These are phyloP conservation scores for Semibalanus balanoides DNA, from an alignment of 1,140 invertebrate species.

Conservation along the genomic window DNA sequence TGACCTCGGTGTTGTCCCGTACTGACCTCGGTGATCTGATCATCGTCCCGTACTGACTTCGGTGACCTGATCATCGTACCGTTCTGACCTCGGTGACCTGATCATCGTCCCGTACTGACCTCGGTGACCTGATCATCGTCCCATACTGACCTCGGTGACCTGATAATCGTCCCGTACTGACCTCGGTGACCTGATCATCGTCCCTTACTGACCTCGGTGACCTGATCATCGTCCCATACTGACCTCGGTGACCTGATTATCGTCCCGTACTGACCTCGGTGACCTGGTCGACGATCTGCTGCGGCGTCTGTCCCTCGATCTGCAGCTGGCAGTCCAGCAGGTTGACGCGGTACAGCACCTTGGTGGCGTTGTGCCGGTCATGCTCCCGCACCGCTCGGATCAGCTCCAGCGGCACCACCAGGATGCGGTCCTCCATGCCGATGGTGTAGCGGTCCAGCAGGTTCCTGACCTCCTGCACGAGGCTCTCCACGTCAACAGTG, in stretches of 20 bases:
- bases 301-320: neutral
- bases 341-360: constrained; percentile 47
- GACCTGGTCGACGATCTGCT: neutral
- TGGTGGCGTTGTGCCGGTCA: constrained; percentile 25
- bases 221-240: too few species aligned
- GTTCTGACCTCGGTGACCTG: too few species aligned
- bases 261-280: neutral
- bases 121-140: too few species aligned
- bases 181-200: too few species aligned
- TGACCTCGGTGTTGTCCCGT: too few species aligned
- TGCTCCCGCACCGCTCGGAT: constrained; percentile 27
- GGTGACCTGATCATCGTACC: too few species aligned
- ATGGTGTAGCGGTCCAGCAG: constrained; percentile 30
- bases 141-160: too few species aligned
- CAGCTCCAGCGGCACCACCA: constrained; percentile 47
- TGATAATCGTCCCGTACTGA: too few species aligned
- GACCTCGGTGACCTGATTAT: neutral
- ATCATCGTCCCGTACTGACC: too few species aligned
- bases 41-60: too few species aligned
- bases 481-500: constrained; percentile 32
- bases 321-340: constrained; percentile 39
- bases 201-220: too few species aligned
- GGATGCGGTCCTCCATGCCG: constrained; percentile 32
- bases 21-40: too few species aligned
- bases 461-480: constrained; percentile 48